phyloP scores from a whole-genome alignment of 1,140 invertebrate species.

The Sycophaga agraensis region DNA sequence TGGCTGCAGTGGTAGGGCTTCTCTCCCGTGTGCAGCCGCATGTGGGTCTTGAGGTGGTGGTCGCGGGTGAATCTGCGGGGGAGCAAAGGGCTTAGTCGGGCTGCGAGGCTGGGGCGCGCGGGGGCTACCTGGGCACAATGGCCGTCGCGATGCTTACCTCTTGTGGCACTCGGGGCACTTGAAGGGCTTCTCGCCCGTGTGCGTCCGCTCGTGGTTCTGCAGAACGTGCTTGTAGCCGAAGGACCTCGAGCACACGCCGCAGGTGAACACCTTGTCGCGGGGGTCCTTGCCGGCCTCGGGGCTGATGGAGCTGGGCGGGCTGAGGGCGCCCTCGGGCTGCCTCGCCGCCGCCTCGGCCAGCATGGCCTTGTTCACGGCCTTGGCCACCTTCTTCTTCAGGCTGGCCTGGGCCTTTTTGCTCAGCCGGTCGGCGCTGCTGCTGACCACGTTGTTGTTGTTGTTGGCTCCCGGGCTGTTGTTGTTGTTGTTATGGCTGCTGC shows the following conservation, averaged over 20 bases:
- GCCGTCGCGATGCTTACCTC: conserved; percentile 50
- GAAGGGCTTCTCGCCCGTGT: conserved; percentile 96
- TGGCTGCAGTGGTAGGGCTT: conserved; percentile 90
- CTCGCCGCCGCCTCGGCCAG: conserved; percentile 12
- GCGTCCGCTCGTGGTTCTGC: conserved; percentile 94
- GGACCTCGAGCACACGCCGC: conserved; percentile 80
- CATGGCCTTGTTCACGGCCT: not conserved
- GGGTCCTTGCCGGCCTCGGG: conserved; percentile 58
- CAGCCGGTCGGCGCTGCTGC: conserved; percentile 48
- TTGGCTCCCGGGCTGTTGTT: conserved; percentile 58
- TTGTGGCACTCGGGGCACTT: conserved; percentile 93
- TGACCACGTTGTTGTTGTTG: conserved; percentile 55
- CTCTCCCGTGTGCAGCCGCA: conserved; percentile 89
- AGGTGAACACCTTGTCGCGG: conserved; percentile 83
- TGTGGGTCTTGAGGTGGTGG: conserved; percentile 91
- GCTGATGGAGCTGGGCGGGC: conserved; percentile 49
- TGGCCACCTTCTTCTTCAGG: not conserved
- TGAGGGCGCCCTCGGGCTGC: conserved; percentile 30
- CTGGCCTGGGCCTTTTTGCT: conserved; percentile 43
- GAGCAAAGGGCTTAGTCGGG: not conserved
- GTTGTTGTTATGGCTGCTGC: conserved; percentile 50
- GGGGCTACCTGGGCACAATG: no score
- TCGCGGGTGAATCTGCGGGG: conserved; percentile 81
- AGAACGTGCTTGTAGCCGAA: conserved; percentile 95
- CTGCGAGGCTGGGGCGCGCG: no score